phyloP scores from a whole-genome alignment of 2,797 vertebrate genomes.

The Neostethus bicornis region DNA sequence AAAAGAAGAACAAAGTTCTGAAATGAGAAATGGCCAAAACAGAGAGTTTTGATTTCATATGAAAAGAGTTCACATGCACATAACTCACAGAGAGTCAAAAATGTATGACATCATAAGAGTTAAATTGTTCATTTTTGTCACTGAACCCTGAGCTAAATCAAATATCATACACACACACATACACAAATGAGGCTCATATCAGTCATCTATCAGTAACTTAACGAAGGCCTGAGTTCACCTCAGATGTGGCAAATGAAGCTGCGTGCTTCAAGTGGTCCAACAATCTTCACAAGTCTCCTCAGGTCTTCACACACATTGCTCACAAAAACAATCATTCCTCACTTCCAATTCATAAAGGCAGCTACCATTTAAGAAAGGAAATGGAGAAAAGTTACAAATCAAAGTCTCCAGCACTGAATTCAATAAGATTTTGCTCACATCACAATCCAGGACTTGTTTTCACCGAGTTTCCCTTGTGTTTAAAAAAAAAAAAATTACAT shows the following conservation, averaged over 20 bases:
- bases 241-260: slow-evolving; percentile 57
- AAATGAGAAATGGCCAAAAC: slow-evolving; percentile 35
- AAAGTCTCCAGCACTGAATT: slow-evolving; percentile 50
- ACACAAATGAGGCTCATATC: slow-evolving; percentile 47
- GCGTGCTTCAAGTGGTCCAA: slow-evolving; percentile 26
- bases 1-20: background rate
- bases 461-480: slow-evolving; percentile 50
- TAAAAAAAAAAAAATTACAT: no score
- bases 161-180: slow-evolving; percentile 47
- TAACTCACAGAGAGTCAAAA: slow-evolving; percentile 56
- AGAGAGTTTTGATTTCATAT: slow-evolving; percentile 25
- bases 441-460: slow-evolving; percentile 45
- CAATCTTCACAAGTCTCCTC: slow-evolving; percentile 66
- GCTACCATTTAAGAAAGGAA: slow-evolving; percentile 68
- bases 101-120: slow-evolving; percentile 75
- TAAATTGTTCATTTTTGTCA: slow-evolving; percentile 68
- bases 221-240: slow-evolving; percentile 63
- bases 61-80: slow-evolving; percentile 47
- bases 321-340: slow-evolving; percentile 67
- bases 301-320: slow-evolving; percentile 52
- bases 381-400: slow-evolving; percentile 60
- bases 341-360: slow-evolving; percentile 73
- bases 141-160: slow-evolving; percentile 82
- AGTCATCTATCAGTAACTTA: slow-evolving; percentile 42
- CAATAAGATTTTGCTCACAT: slow-evolving; percentile 38